Conservation (phyloP, 2,888 invertebrate genomes). For the Schrankia costaestrigalis region DNA sequence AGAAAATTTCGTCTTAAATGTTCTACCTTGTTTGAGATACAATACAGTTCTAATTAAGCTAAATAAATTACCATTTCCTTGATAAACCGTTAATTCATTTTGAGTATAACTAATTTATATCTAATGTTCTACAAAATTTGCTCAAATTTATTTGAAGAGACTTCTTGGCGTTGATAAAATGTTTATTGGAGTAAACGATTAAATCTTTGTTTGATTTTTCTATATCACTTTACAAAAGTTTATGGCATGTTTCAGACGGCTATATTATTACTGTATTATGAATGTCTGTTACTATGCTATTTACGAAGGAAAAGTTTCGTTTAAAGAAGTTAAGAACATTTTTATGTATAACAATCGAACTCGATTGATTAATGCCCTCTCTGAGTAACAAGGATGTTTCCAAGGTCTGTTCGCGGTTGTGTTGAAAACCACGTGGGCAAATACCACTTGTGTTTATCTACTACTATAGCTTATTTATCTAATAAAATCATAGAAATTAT, state of each 20-base stretch:
- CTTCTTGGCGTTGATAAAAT: too few relatives aligned
- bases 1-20: slow-evolving; percentile 1
- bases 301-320: too few relatives aligned
- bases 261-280: too few relatives aligned
- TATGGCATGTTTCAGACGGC: too few relatives aligned
- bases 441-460: background rate
- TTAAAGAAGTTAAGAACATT: too few relatives aligned
- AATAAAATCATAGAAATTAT: too few relatives aligned
- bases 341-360: slow-evolving; percentile 4
- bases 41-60: slow-evolving; percentile 6
- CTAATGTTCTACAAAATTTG: slow-evolving; percentile 4
- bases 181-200: too few relatives aligned
- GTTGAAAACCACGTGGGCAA: background rate
- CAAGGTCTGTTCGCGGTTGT: slow-evolving; percentile 4
- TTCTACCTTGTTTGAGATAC: slow-evolving; percentile 2
- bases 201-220: too few relatives aligned
- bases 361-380: slow-evolving; percentile 7
- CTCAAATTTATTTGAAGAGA: too few relatives aligned
- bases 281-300: too few relatives aligned
- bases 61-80: slow-evolving; percentile 9
- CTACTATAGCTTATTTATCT: too few relatives aligned
- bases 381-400: slow-evolving; percentile 2
- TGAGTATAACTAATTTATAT: slow-evolving; percentile 9
- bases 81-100: slow-evolving; percentile 15
- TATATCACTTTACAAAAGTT: too few relatives aligned